These are phyloP conservation scores for Mamestra brassicae DNA, from an alignment of 2,888 invertebrate genomes.

Conservation along the genomic window DNA sequence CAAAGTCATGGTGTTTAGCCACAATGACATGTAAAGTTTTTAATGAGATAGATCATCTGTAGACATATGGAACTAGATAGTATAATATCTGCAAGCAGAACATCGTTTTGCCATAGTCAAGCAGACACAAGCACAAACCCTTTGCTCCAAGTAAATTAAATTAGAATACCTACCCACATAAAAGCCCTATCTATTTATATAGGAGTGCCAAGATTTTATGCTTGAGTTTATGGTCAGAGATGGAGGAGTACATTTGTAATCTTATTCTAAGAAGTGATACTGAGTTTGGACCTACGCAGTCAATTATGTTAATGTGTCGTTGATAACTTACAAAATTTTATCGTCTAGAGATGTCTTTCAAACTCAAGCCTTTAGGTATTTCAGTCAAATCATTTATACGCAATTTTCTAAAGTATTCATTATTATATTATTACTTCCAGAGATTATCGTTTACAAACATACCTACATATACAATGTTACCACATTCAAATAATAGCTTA, in stretches of 20 bases:
- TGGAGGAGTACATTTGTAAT: neutral
- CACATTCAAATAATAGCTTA: too few species aligned
- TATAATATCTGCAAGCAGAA: too few species aligned
- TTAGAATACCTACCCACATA: neutral
- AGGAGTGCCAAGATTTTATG: neutral
- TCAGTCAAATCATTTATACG: neutral
- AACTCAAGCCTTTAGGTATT: neutral
- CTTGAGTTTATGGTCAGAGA: neutral
- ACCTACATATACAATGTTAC: too few species aligned
- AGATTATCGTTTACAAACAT: too few species aligned
- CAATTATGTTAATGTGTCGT: neutral
- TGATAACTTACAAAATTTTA: neutral
- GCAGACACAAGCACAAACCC: neutral
- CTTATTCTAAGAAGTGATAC: neutral
- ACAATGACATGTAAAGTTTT: too few species aligned
- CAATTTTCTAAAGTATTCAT: too few species aligned
- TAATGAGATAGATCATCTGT: too few species aligned
- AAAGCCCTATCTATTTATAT: conserved; percentile 8
- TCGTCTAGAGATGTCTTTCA: neutral
- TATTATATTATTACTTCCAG: too few species aligned
- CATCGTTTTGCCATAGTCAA: neutral
- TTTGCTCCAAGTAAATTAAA: neutral
- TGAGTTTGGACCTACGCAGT: conserved; percentile 5
- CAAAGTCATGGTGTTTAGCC: too few species aligned
- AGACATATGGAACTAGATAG: too few species aligned